Percentiles rank a stretch among this genome's conserved stretches.
phyloP scores from a whole-genome alignment of 2,888 invertebrate genomes.

The Enchytraeus crypticus region DNA sequence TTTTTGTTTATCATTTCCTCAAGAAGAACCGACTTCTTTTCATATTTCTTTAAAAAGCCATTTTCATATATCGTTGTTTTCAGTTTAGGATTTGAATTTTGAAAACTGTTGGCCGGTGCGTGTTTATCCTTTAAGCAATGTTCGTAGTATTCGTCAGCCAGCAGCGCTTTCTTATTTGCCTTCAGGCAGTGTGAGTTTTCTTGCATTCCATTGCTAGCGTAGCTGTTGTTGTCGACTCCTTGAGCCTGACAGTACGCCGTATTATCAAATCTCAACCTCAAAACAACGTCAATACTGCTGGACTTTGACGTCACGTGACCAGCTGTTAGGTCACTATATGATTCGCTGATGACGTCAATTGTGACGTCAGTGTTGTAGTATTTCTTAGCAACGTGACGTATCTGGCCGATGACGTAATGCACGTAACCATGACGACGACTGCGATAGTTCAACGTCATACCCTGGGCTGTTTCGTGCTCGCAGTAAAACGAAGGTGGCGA shows the following conservation, averaged over 20 bases:
- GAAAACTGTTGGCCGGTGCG: too few species aligned
- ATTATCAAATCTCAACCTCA: constrained; percentile 89
- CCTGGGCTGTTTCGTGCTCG: constrained; percentile 78
- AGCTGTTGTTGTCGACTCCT: too few species aligned
- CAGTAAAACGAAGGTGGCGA: constrained; percentile 92
- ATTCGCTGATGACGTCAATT: constrained; percentile 78
- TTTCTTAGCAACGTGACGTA: constrained; percentile 64
- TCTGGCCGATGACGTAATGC: constrained; percentile 93
- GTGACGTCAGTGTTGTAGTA: constrained; percentile 89
- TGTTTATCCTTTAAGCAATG: too few species aligned
- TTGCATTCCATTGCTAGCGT: too few species aligned
- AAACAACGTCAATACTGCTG: constrained; percentile 77
- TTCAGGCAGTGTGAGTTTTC: too few species aligned
- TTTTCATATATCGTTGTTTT: too few species aligned
- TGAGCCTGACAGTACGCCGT: constrained; percentile 56
- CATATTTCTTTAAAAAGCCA: too few species aligned
- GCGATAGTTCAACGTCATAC: constrained; percentile 71
- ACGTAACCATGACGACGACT: constrained; percentile 79
- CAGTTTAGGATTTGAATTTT: too few species aligned
- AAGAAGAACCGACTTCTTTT: too few species aligned
- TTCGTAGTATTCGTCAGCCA: too few species aligned
- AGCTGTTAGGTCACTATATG: constrained; percentile 76
- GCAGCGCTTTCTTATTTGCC: too few species aligned
- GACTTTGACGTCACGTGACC: not conserved
- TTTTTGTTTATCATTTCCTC: too few species aligned